Evolutionary conservation across 2,113 vertebrate species (phyloP).

Genomic region (Toxostoma redivivum): DNA sequence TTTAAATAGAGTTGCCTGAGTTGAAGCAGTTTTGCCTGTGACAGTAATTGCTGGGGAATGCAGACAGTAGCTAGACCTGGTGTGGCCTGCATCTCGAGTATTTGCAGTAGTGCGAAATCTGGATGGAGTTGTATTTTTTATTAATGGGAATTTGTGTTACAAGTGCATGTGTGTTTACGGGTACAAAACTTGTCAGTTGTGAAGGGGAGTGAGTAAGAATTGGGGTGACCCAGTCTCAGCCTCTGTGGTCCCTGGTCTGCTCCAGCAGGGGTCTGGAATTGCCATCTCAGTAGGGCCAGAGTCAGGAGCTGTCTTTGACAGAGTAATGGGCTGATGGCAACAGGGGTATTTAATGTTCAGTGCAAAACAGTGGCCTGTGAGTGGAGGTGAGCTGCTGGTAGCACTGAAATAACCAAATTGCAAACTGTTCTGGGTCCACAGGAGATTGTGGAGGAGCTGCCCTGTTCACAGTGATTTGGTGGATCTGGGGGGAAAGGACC

Average conservation of each 20-base stretch:
- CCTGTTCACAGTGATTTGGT: neutral
- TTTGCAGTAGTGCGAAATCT: neutral
- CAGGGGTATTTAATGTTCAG: neutral
- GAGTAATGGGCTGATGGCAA: neutral
- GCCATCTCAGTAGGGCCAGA: neutral
- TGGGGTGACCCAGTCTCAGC: neutral
- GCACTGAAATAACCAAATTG: neutral
- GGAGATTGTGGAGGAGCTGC: neutral
- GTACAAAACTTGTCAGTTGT: neutral
- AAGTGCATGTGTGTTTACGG: neutral
- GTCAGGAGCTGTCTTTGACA: neutral
- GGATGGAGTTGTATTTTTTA: neutral
- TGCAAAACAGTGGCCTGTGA: neutral
- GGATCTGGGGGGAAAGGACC: neutral
- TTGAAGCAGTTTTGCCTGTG: neutral
- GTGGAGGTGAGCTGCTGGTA: neutral
- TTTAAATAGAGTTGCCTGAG: neutral
- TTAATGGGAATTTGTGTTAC: neutral
- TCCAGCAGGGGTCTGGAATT: neutral
- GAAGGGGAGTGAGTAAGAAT: neutral
- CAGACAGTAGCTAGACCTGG: neutral
- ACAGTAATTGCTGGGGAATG: neutral
- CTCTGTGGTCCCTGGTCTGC: neutral
- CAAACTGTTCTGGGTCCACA: neutral
- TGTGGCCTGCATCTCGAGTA: neutral